These are phyloP conservation scores for Smittia sp. DNA, from an alignment of 2,888 invertebrate species.

Conservation along the genomic window DNA sequence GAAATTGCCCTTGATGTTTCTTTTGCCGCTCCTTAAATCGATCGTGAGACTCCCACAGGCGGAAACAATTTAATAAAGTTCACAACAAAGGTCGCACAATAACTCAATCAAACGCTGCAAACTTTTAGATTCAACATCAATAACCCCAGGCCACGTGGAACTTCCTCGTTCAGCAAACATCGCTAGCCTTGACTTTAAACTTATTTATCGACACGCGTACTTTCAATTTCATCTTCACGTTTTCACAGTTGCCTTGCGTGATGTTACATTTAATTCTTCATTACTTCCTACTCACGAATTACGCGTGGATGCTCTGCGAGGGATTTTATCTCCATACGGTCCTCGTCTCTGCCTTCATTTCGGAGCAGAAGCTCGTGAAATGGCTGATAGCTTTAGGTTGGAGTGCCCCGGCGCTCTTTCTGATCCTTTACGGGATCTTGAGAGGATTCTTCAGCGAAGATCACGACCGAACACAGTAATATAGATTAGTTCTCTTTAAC, in stretches of 20 bases:
- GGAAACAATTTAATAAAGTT: too few relatives aligned
- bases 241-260: conserved; percentile 67
- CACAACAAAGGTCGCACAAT: not conserved
- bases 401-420: conserved; percentile 70
- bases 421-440: conserved; percentile 65
- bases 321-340: conserved; percentile 92
- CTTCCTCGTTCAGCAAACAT: too few relatives aligned
- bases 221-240: too few relatives aligned
- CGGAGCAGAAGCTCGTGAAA: conserved; percentile 78
- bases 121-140: too few relatives aligned
- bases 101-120: too few relatives aligned
- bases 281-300: conserved; percentile 87
- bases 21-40: too few relatives aligned
- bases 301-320: conserved; percentile 96
- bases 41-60: too few relatives aligned
- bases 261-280: conserved; percentile 77
- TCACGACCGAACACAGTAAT: conserved; percentile 60
- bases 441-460: conserved; percentile 58
- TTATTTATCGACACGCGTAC: too few relatives aligned
- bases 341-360: conserved; percentile 85
- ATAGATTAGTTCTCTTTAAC: conserved; percentile 44
- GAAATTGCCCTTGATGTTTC: too few relatives aligned
- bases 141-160: too few relatives aligned
- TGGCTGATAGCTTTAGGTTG: conserved; percentile 83
- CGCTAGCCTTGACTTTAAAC: too few relatives aligned